Evolutionary conservation across 2,888 invertebrate genomes (phyloP).

Genomic region (Eupithecia abbreviata): DNA sequence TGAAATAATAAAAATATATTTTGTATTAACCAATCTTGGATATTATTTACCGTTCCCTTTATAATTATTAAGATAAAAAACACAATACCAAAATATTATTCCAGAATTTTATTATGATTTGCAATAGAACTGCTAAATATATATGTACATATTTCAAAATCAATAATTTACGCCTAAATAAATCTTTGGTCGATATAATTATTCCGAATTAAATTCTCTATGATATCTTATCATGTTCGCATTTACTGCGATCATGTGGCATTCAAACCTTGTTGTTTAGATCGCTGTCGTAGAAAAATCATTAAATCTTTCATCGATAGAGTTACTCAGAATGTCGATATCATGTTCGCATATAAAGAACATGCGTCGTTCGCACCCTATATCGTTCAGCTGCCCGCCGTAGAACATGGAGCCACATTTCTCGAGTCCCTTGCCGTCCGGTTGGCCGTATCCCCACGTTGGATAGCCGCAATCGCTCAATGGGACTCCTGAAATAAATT

Average conservation of each 20-base stretch:
- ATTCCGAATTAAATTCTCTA: not conserved
- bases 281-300: not conserved
- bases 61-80: not conserved
- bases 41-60: not conserved
- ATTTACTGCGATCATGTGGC: not conserved
- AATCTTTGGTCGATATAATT: not conserved
- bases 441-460: slow-evolving; percentile 63
- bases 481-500: slow-evolving; percentile 49
- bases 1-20: slow-evolving; percentile 3
- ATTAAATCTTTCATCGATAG: slow-evolving; percentile 12
- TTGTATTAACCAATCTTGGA: not conserved
- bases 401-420: slow-evolving; percentile 71
- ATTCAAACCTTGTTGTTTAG: not conserved
- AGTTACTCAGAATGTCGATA: slow-evolving; percentile 34
- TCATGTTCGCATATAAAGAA: slow-evolving; percentile 75
- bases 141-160: not conserved
- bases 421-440: slow-evolving; percentile 61
- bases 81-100: not conserved
- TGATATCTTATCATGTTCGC: not conserved
- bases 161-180: not conserved
- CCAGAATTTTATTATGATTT: not conserved
- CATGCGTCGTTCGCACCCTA: slow-evolving; percentile 56
- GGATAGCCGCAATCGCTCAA: slow-evolving; percentile 61
- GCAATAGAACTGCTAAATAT: not conserved
- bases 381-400: slow-evolving; percentile 63